phyloP scores from a whole-genome alignment of 1,140 invertebrate genomes.

The Agrypnia vestita region DNA sequence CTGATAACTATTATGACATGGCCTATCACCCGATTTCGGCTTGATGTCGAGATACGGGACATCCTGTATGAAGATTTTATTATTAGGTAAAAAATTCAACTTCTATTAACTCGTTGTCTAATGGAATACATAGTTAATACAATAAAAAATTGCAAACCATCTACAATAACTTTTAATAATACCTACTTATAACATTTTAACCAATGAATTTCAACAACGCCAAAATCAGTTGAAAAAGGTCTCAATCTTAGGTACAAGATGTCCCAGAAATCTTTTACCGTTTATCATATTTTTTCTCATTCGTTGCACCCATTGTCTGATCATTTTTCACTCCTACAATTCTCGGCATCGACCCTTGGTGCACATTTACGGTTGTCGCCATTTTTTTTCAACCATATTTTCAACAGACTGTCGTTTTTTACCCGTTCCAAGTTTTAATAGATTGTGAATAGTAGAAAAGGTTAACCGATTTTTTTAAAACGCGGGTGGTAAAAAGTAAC shows the following conservation, averaged over 20 bases:
- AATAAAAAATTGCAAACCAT: no score
- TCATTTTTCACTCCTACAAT: constrained; percentile 48
- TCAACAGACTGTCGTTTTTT: background rate
- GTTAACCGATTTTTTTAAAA: background rate
- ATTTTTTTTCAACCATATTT: constrained; percentile 13
- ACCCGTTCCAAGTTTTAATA: background rate
- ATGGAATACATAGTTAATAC: no score
- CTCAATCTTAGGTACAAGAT: background rate
- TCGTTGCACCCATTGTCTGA: constrained; percentile 51
- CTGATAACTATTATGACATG: no score
- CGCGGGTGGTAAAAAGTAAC: background rate
- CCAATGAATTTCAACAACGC: no score
- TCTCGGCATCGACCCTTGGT: background rate
- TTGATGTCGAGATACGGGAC: no score
- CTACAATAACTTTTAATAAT: no score
- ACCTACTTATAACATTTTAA: no score
- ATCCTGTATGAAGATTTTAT: no score
- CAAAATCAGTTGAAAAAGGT: no score
- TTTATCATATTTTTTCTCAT: constrained; percentile 59
- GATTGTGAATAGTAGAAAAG: background rate
- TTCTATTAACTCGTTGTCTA: no score
- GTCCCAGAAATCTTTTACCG: constrained; percentile 44
- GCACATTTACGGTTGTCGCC: constrained; percentile 37
- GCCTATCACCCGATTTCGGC: no score
- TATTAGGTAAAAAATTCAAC: no score